A percentile compares a stretch with the other conserved stretches of the same genome.
These are phyloP conservation scores for Acrossocheilus fasciatus DNA, from an alignment of 2,797 vertebrate species.

Conservation along the genomic window DNA sequence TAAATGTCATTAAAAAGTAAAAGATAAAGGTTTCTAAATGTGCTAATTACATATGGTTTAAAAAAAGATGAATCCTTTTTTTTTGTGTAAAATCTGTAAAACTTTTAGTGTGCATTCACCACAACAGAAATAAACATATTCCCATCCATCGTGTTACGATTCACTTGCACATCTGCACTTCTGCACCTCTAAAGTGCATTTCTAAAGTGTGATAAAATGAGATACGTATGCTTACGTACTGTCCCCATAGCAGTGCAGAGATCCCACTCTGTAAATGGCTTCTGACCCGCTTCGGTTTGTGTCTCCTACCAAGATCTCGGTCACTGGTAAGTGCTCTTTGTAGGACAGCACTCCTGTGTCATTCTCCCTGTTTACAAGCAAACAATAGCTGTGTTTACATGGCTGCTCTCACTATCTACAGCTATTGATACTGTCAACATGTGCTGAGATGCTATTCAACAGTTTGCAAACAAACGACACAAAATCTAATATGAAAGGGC, in stretches of 20 bases:
- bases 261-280: conserved; percentile 84
- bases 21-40: no score
- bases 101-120: no score
- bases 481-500: neutral
- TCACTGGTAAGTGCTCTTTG: conserved; percentile 89
- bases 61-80: no score
- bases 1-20: no score
- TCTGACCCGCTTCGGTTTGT: conserved; percentile 85
- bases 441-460: neutral
- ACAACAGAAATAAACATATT: neutral
- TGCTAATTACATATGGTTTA: no score
- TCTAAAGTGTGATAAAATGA: neutral
- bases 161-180: neutral
- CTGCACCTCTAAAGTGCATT: no score
- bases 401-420: neutral
- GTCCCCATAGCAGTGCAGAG: conserved; percentile 88
- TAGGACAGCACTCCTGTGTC: conserved; percentile 85
- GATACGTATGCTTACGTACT: conserved; percentile 73
- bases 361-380: conserved; percentile 78
- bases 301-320: conserved; percentile 86
- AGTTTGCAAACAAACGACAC: neutral
- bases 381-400: neutral
- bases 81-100: no score
- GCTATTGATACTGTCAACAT: neutral
- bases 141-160: neutral